Evolutionary conservation across 2,888 invertebrate species (phyloP).

Genomic region (Synergus umbraculus): DNA sequence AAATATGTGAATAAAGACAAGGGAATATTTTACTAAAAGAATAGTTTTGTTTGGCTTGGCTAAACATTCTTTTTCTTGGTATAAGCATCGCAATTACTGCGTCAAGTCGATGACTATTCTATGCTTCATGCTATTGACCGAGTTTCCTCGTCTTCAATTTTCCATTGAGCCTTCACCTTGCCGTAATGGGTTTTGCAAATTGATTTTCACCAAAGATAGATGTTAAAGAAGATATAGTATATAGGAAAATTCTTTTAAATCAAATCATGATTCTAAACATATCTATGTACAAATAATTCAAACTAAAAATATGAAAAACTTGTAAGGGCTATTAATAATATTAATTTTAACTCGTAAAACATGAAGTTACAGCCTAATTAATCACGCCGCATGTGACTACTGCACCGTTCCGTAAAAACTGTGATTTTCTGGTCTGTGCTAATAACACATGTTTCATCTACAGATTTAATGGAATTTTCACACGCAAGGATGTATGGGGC

Average conservation of each 20-base stretch:
- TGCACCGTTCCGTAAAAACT: not conserved
- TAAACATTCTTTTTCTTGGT: not conserved
- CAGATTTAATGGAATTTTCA: conserved; percentile 39
- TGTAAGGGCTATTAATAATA: not conserved
- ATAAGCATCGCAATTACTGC: not conserved
- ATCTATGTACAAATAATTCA: not conserved
- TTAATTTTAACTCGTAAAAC: not conserved
- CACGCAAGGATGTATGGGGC: conserved; percentile 31
- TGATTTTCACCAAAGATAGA: conserved; percentile 22
- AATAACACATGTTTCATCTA: conserved; percentile 24
- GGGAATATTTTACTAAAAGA: not conserved
- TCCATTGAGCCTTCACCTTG: conserved; percentile 15
- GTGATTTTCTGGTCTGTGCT: conserved; percentile 29
- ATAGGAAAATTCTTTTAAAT: not conserved
- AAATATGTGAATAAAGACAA: not conserved
- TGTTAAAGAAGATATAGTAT: not conserved
- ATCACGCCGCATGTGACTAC: conserved; percentile 7
- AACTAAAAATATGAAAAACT: not conserved
- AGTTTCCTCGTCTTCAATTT: conserved; percentile 19
- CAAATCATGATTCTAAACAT: not conserved
- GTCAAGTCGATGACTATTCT: conserved; percentile 12
- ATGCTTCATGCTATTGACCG: conserved; percentile 15
- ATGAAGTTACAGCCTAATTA: conserved; percentile 20
- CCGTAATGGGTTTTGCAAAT: conserved; percentile 21
- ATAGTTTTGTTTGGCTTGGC: not conserved